These are phyloP conservation scores for Ichneumoninae sp. DNA, from an alignment of 2,888 invertebrate species.

Conservation along the genomic window DNA sequence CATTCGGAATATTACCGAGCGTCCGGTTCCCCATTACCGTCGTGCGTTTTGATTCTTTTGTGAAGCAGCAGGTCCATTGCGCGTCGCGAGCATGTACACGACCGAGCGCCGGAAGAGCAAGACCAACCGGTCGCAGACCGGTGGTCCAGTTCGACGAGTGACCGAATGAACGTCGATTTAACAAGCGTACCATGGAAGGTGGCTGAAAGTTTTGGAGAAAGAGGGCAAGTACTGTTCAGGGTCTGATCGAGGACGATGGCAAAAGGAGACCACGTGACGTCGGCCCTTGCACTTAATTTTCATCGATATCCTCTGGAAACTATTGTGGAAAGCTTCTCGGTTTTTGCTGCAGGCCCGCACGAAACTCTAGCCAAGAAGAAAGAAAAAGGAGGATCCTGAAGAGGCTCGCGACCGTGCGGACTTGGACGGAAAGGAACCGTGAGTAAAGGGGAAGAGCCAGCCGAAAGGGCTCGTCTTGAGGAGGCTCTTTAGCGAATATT, in stretches of 20 bases:
- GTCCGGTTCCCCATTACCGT: conserved; percentile 70
- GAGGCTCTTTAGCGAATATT: too few relatives aligned
- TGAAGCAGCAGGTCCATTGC: conserved; percentile 61
- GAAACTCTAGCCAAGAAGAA: conserved; percentile 7
- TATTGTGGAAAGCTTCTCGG: conserved; percentile 35
- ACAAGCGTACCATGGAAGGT: neutral
- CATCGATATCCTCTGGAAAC: conserved; percentile 44
- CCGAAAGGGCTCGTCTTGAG: too few relatives aligned
- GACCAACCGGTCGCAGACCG: conserved; percentile 1
- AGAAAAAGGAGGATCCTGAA: neutral
- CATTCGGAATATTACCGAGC: conserved; percentile 77
- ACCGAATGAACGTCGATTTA: conserved; percentile 25
- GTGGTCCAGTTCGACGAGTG: conserved; percentile 10
- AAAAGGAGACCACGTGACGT: neutral
- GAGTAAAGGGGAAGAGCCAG: too few relatives aligned
- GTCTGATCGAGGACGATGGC: neutral
- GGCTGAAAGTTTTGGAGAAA: neutral
- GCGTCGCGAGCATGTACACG: conserved; percentile 35
- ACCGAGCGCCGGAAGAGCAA: conserved; percentile 19
- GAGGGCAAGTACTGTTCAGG: neutral
- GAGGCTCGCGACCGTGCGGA: too few relatives aligned
- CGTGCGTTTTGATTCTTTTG: conserved; percentile 75
- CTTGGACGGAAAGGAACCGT: too few relatives aligned
- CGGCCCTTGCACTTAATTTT: conserved; percentile 6
- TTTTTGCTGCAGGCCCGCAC: conserved; percentile 22